Percentiles rank a stretch among this genome's conserved stretches.
Evolutionary conservation across 35 echinoderm and acorn worm species (phyloP).

Genomic region (Amphiura filiformis): DNA sequence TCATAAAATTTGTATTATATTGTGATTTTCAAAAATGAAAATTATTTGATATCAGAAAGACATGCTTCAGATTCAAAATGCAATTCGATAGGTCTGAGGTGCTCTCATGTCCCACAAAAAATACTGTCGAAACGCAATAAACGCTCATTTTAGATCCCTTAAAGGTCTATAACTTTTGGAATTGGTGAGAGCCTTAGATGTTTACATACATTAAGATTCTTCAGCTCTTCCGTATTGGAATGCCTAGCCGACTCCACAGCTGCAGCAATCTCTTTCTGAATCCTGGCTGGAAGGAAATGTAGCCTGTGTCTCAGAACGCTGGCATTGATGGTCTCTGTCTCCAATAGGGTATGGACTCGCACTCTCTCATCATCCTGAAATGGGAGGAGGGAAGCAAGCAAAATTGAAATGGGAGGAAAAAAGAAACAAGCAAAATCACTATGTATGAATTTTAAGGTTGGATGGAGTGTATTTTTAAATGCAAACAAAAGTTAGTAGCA

Average conservation of each 20-base stretch:
- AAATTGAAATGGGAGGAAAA: neutral
- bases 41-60: too few relatives aligned
- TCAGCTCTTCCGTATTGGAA: constrained; percentile 92
- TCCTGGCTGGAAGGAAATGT: constrained; percentile 76
- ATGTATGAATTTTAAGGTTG: neutral
- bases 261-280: constrained; percentile 70
- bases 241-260: constrained; percentile 86
- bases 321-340: constrained; percentile 96
- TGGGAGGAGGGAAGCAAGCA: neutral
- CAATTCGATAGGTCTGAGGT: too few relatives aligned
- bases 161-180: too few relatives aligned
- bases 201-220: constrained; percentile 74
- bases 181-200: too few relatives aligned
- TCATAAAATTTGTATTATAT: too few relatives aligned
- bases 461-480: neutral
- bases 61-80: too few relatives aligned
- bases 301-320: constrained; percentile 87
- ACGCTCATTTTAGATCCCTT: too few relatives aligned
- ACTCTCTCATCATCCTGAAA: constrained; percentile 81
- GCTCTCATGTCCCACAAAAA: too few relatives aligned
- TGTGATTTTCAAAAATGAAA: too few relatives aligned
- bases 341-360: constrained; percentile 58
- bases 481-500: neutral
- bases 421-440: neutral
- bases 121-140: too few relatives aligned